phyloP scores from a whole-genome alignment of 2,888 invertebrate species.

The Petrolisthes manimaculis region DNA sequence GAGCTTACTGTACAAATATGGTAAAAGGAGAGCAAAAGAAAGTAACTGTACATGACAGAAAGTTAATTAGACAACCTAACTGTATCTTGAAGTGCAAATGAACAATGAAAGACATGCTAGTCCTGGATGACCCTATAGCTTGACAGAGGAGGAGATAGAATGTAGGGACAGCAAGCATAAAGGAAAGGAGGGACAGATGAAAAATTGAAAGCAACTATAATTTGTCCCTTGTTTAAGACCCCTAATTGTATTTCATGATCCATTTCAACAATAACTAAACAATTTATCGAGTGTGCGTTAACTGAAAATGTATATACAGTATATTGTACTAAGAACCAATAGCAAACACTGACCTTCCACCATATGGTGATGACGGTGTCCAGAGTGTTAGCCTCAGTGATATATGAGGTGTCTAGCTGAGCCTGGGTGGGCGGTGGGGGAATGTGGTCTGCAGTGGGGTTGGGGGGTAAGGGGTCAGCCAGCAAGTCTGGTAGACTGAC shows the following conservation, averaged over 20 bases:
- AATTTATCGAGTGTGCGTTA: not conserved
- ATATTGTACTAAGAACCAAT: not conserved
- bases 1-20: no score
- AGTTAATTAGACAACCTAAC: no score
- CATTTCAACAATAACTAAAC: not conserved
- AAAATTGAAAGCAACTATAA: no score
- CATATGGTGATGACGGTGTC: conserved; percentile 56
- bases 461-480: conserved; percentile 48
- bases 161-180: no score
- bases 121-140: no score
- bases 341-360: conserved; percentile 48
- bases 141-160: no score
- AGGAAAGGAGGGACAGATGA: no score
- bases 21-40: no score
- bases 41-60: no score
- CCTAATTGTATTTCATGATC: not conserved
- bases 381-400: conserved; percentile 33
- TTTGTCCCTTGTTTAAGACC: no score
- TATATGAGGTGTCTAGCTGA: conserved; percentile 39
- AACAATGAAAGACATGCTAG: no score
- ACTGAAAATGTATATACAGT: not conserved
- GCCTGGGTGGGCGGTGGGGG: conserved; percentile 49
- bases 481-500: conserved; percentile 43
- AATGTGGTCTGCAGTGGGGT: conserved; percentile 52
- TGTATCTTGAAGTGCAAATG: no score